These are phyloP conservation scores for Chalcosyrphus nemorum DNA, from an alignment of 2,888 invertebrate genomes.

Conservation along the genomic window DNA sequence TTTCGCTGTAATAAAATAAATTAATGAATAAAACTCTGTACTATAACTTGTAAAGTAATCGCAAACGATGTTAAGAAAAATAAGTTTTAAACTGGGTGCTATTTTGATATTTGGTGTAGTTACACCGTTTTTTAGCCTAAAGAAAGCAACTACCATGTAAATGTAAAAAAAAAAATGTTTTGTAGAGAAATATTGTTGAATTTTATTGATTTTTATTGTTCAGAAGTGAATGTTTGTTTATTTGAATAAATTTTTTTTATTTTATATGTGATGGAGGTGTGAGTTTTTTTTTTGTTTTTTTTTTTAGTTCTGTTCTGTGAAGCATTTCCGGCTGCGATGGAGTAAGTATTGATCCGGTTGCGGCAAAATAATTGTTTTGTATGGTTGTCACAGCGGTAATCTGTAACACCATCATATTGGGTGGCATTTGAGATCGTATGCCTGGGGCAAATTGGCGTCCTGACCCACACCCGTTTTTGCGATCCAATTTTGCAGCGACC, in stretches of 20 bases:
- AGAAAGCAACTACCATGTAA: slow-evolving; percentile 65
- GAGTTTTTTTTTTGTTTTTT: not conserved
- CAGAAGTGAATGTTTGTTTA: slow-evolving; percentile 73
- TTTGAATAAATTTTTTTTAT: slow-evolving; percentile 71
- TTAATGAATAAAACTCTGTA: slow-evolving; percentile 13
- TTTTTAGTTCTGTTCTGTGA: not conserved
- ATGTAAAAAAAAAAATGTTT: slow-evolving; percentile 64
- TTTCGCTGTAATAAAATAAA: slow-evolving; percentile 40
- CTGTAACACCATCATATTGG: slow-evolving; percentile 41
- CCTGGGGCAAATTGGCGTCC: slow-evolving; percentile 46
- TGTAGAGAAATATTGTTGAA: slow-evolving; percentile 73
- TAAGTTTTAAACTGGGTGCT: slow-evolving; percentile 67
- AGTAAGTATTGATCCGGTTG: slow-evolving; percentile 1
- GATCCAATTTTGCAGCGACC: slow-evolving; percentile 60
- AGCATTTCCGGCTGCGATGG: not conserved
- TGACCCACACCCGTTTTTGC: slow-evolving; percentile 67
- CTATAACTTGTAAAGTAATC: slow-evolving; percentile 56
- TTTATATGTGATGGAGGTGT: slow-evolving; percentile 62
- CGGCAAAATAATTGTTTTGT: slow-evolving; percentile 18
- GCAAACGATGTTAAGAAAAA: slow-evolving; percentile 18
- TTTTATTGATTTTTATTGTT: slow-evolving; percentile 73
- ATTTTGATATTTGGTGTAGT: slow-evolving; percentile 68
- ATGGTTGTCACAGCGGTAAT: slow-evolving; percentile 1
- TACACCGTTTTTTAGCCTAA: slow-evolving; percentile 63
- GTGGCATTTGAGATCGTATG: slow-evolving; percentile 58